Percentiles rank a stretch among this genome's conserved stretches.
Evolutionary conservation across 2,113 vertebrate species (phyloP).

Genomic region (Malurus elegans): DNA sequence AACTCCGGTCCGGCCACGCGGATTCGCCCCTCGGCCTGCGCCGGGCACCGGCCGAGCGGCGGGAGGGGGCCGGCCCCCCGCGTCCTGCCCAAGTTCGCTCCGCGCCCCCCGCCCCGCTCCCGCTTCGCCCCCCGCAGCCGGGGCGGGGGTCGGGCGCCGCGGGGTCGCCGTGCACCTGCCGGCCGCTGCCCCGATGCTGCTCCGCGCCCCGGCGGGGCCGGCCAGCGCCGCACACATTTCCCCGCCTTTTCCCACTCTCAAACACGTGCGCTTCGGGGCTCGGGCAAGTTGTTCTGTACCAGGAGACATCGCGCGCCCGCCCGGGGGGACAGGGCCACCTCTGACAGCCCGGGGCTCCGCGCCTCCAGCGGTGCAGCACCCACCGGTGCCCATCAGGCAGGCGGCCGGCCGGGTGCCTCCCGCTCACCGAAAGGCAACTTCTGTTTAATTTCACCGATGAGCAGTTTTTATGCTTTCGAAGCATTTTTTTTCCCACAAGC

Average conservation of each 20-base stretch:
- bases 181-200: not conserved
- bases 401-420: not conserved
- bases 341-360: not conserved
- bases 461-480: conserved; percentile 32
- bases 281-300: conserved; percentile 46
- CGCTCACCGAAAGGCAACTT: conserved; percentile 4
- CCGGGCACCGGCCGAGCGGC: too few relatives aligned
- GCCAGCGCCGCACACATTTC: not conserved
- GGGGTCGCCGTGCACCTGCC: conserved; percentile 63
- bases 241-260: not conserved
- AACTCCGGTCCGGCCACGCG: not conserved
- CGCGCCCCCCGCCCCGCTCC: not conserved
- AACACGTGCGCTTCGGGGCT: conserved; percentile 52
- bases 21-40: not conserved
- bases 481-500: not conserved
- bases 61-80: not conserved
- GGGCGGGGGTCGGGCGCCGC: not conserved
- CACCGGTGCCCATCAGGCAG: not conserved
- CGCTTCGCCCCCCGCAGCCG: not conserved
- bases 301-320: not conserved
- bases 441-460: conserved; percentile 22
- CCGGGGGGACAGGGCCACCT: not conserved
- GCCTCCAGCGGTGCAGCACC: not conserved
- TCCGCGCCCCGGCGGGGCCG: not conserved
- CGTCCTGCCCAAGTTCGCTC: conserved; percentile 43